Evolutionary conservation across 23 tunicate genomes (phyloP).

Genomic region (Ascidia mentula): DNA sequence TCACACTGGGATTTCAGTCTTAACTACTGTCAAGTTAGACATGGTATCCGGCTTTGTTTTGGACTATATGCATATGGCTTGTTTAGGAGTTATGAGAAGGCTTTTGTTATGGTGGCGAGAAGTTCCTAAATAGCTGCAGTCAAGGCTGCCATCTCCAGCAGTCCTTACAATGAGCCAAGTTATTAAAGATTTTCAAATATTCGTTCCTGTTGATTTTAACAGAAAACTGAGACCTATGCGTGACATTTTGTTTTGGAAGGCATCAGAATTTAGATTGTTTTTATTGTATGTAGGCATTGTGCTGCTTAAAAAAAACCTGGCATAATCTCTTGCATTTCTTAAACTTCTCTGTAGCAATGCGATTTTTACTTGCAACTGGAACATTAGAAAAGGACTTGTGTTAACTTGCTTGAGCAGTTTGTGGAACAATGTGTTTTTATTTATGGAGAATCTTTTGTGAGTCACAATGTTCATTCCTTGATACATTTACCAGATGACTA

Average conservation of each 20-base stretch:
- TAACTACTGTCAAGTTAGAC: constrained; percentile 17
- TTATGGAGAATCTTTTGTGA: constrained; percentile 15
- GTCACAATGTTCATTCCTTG: constrained; percentile 36
- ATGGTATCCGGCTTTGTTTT: constrained; percentile 36
- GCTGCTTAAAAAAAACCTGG: background rate
- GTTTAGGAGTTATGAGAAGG: constrained; percentile 48
- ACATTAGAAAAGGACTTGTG: constrained; percentile 3
- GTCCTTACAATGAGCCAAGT: background rate
- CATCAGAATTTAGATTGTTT: constrained; percentile 43
- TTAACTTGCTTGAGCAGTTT: constrained; percentile 26
- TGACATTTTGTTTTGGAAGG: constrained; percentile 40
- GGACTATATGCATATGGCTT: constrained; percentile 53
- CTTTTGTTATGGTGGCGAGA: constrained; percentile 50
- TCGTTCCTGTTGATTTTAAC: constrained; percentile 45
- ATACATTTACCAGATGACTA: constrained; percentile 31
- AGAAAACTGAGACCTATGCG: constrained; percentile 30
- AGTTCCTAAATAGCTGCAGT: constrained; percentile 11
- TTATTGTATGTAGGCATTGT: constrained; percentile 37
- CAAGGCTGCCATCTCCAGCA: background rate
- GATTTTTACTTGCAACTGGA: constrained; percentile 9
- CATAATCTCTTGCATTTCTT: too few relatives aligned
- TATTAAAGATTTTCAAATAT: background rate
- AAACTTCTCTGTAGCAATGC: constrained; percentile 28
- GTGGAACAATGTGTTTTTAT: background rate
- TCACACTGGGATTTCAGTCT: constrained; percentile 37